phyloP scores from a whole-genome alignment of 2,888 invertebrate species.

The Lagria hirta region DNA sequence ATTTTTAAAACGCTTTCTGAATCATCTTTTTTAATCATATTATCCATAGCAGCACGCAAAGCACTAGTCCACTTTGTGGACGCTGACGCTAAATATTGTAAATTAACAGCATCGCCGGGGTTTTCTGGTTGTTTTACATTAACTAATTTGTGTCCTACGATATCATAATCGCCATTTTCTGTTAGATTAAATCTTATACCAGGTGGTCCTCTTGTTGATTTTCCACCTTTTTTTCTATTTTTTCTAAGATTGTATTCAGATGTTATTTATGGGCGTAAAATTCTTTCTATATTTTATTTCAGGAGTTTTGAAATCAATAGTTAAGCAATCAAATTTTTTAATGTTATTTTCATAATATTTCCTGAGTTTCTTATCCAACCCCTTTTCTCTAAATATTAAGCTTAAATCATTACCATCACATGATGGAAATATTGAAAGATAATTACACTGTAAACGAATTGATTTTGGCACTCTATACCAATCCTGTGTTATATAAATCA shows the following conservation, averaged over 20 bases:
- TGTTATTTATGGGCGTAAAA: conserved; percentile 11
- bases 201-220: conserved; percentile 17
- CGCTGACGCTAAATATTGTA: conserved; percentile 8
- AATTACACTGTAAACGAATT: no score
- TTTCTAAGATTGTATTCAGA: conserved; percentile 16
- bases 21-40: conserved; percentile 1
- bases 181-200: conserved; percentile 14
- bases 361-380: conserved; percentile 6
- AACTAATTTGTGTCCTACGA: conserved; percentile 1
- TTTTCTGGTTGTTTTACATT: conserved; percentile 10
- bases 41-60: no score
- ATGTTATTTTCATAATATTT: conserved; percentile 9
- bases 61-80: no score
- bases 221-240: conserved; percentile 15
- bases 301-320: conserved; percentile 10
- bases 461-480: no score
- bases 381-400: no score
- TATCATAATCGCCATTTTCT: conserved; percentile 15
- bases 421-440: no score
- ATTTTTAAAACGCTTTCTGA: neutral
- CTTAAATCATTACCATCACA: no score
- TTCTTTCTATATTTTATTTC: conserved; percentile 9
- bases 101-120: conserved; percentile 7
- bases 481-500: no score
- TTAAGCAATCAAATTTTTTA: conserved; percentile 6